phyloP scores from a whole-genome alignment of 2,113 vertebrate genomes.

The Antechinus stuartii region DNA sequence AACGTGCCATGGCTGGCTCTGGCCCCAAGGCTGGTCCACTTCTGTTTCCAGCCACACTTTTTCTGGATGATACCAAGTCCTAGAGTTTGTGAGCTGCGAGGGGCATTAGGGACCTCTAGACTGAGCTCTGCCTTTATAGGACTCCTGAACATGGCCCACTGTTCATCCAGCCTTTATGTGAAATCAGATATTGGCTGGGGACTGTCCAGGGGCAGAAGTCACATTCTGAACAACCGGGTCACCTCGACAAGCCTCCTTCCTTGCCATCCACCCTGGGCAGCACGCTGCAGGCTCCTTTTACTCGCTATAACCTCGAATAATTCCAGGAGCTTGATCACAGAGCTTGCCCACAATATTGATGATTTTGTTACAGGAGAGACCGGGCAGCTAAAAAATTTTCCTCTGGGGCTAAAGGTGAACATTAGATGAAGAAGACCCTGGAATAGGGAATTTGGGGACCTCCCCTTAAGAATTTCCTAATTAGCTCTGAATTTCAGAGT shows the following conservation, averaged over 20 bases:
- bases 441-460: conserved; percentile 47
- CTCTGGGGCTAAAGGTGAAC: conserved; percentile 49
- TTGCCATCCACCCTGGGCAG: not conserved
- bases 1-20: not conserved
- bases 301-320: not conserved
- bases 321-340: conserved; percentile 1
- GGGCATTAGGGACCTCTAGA: not conserved
- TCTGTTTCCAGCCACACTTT: not conserved
- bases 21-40: no score
- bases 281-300: not conserved
- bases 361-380: conserved; percentile 36
- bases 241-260: not conserved
- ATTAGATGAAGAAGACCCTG: conserved; percentile 41
- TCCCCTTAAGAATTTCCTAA: conserved; percentile 62
- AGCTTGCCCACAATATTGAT: conserved; percentile 16
- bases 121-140: not conserved
- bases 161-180: not conserved
- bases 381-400: conserved; percentile 33
- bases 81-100: not conserved
- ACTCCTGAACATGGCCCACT: not conserved
- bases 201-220: not conserved
- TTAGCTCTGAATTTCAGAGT: conserved; percentile 66
- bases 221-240: not conserved
- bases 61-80: not conserved
- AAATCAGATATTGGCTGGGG: not conserved